These are phyloP conservation scores for Plemyria rubiginata DNA, from an alignment of 2,888 invertebrate genomes.

Conservation along the genomic window DNA sequence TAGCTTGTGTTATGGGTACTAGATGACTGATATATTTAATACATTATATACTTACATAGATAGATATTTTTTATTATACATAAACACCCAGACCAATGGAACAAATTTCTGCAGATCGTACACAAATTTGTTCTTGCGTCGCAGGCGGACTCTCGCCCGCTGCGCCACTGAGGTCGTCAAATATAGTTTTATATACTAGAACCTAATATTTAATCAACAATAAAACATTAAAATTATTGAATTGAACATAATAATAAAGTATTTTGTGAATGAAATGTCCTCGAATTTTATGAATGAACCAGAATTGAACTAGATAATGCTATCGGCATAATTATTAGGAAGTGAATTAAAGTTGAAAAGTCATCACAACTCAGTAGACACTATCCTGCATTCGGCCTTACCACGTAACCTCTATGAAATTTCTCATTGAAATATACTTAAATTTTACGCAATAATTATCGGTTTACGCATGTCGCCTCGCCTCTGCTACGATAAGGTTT, in stretches of 20 bases:
- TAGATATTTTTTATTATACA: too few relatives aligned
- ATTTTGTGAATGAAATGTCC: neutral
- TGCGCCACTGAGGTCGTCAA: too few relatives aligned
- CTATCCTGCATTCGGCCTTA: neutral
- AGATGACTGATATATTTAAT: too few relatives aligned
- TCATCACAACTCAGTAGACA: neutral
- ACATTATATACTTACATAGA: too few relatives aligned
- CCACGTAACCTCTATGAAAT: neutral
- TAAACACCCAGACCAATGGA: too few relatives aligned
- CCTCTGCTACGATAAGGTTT: neutral
- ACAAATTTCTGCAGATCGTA: too few relatives aligned
- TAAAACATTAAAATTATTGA: neutral
- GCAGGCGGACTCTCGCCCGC: too few relatives aligned
- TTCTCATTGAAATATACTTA: neutral
- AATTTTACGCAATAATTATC: neutral
- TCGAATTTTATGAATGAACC: neutral
- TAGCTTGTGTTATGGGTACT: too few relatives aligned
- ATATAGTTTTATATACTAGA: too few relatives aligned
- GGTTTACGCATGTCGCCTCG: neutral
- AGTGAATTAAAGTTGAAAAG: slow-evolving; percentile 2
- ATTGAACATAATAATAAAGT: too few relatives aligned
- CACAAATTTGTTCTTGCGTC: too few relatives aligned
- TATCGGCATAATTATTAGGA: neutral
- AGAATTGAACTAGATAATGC: neutral
- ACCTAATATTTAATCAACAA: too few relatives aligned